A percentile compares a stretch with the other conserved stretches of the same genome.
Conservation (phyloP, 23 tunicate genomes). For the Clavelina lepadiformis region DNA sequence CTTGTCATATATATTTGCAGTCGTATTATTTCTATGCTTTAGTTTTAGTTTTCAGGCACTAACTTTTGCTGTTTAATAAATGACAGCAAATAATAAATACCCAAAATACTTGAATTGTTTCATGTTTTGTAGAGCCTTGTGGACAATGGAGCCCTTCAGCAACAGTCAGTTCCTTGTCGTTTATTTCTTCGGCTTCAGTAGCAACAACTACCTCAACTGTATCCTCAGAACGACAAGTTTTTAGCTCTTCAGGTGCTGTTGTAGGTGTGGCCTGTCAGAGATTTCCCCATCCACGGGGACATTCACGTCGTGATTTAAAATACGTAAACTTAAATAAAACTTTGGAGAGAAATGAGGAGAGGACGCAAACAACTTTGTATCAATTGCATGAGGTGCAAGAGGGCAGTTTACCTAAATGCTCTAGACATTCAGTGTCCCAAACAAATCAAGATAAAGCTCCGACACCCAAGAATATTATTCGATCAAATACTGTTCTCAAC, state of each 20-base stretch:
- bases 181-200: slow-evolving; percentile 2
- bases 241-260: slow-evolving; percentile 34
- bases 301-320: slow-evolving; percentile 4
- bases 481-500: slow-evolving; percentile 1
- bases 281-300: slow-evolving; percentile 18
- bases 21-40: too few relatives aligned
- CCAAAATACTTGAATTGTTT: too few relatives aligned
- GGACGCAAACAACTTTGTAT: slow-evolving; percentile 24
- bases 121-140: slow-evolving; percentile 23
- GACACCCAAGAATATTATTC: neutral
- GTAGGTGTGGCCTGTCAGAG: slow-evolving; percentile 24
- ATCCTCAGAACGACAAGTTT: neutral
- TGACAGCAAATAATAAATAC: too few relatives aligned
- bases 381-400: slow-evolving; percentile 22
- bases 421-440: neutral
- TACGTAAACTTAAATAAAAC: neutral
- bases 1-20: too few relatives aligned
- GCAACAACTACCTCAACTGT: slow-evolving; percentile 1
- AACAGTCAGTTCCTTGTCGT: too few relatives aligned
- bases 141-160: slow-evolving; percentile 42
- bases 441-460: slow-evolving; percentile 10
- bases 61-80: too few relatives aligned
- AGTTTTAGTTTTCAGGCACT: too few relatives aligned
- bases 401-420: neutral
- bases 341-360: slow-evolving; percentile 1